These are phyloP conservation scores for Galago senegalensis DNA, from an alignment of 2,797 vertebrate species.

Conservation along the genomic window DNA sequence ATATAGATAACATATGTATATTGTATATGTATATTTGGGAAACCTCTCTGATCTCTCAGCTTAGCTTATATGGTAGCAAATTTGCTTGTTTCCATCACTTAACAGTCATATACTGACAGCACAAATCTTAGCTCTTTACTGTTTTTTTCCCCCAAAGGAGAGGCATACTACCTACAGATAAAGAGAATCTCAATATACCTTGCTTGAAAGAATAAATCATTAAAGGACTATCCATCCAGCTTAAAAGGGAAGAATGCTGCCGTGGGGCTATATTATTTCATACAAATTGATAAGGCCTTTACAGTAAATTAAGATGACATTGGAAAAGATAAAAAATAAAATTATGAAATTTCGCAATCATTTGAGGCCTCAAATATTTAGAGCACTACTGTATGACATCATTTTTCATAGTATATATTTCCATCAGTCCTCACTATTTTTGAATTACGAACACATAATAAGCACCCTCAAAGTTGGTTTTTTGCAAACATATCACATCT, in stretches of 20 bases:
- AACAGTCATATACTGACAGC: not conserved
- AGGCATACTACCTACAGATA: not conserved
- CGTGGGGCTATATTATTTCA: not conserved
- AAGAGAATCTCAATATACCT: not conserved
- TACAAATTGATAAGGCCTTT: slow-evolving; percentile 7
- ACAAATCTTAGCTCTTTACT: not conserved
- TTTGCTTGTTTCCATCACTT: not conserved
- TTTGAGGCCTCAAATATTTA: slow-evolving; percentile 18
- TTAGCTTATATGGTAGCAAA: not conserved
- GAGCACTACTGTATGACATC: not conserved
- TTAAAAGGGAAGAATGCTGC: not conserved
- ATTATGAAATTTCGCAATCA: not conserved
- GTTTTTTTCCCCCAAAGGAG: not conserved
- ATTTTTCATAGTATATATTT: not conserved
- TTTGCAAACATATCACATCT: not conserved
- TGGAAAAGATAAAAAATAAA: not conserved
- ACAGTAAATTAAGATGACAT: not conserved
- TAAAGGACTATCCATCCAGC: not conserved
- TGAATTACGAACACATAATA: not conserved
- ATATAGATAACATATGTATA: not conserved
- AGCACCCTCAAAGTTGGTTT: not conserved
- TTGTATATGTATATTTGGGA: not conserved
- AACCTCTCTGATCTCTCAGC: not conserved
- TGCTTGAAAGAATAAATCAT: not conserved
- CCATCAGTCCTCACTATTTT: not conserved